Evolutionary conservation across 1,140 invertebrate species (phyloP), one percentile per base, ranked within the genome.

Genomic region (Reticulitermes speratus): DNA sequence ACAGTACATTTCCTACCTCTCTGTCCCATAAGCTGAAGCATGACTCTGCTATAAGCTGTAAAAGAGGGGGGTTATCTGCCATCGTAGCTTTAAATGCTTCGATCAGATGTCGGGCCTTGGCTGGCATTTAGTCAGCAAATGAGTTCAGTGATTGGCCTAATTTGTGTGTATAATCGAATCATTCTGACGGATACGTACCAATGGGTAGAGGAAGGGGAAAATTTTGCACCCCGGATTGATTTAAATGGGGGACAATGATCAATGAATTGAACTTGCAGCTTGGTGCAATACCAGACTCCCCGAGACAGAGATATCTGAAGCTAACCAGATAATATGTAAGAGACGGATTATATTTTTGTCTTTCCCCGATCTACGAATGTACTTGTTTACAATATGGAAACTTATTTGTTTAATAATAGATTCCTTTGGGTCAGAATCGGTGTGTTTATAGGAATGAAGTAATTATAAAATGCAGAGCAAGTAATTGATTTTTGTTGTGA

Each of bases 71-170:
- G n/a, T 30, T 30, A 25, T 55, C 65, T 69, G 2, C 12, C 16
- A 5, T 25, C 25, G 65, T n/a, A n/a, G 65, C 65, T 25, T n/a
- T 69, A 69, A 69, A 69, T 69, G 65, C 65, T 75, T 75, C 0
- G 25, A 30, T 30, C 65, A 8, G n/a, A 30, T 30, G 65, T 3
- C 0, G n/a, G 7, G 25, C 3, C n/a, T 30, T 75, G 65, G 65
- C n/a, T 75, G 65, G 65, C 25, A 30, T 75, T 7, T 25, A 75
- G 25, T 75, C 9, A 52, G 83, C 48, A 84, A 84, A 84, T 44
- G 48, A 84, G 83, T 84, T 84, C 83, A 84, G 83, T 84, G 83
- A 84, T 84, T 84, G 32, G 83, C n/a, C 83, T 84, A 84, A 84
- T 84, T 84, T 84, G 83, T 84, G 83, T 84, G 83, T 30, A 52